Evolutionary conservation across 2,797 vertebrate species (phyloP).

Genomic region (Bufotes viridis): DNA sequence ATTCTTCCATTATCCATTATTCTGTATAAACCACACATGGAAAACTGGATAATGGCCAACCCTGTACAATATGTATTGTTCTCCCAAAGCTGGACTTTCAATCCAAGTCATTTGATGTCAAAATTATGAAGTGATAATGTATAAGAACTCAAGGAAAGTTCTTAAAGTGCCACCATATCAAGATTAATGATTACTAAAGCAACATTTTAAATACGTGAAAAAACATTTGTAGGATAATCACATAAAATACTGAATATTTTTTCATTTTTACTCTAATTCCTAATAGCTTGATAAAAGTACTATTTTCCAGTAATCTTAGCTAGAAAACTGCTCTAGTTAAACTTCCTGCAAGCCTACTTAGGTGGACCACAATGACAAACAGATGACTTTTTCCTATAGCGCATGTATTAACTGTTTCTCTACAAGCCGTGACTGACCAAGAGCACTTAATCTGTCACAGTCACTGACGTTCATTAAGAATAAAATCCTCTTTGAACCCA

Average conservation of each 20-base stretch:
- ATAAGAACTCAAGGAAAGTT: too few relatives aligned
- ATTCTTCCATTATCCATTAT: too few relatives aligned
- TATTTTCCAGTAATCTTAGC: not conserved
- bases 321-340: slow-evolving; percentile 3
- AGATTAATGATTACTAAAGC: not conserved
- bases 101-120: too few relatives aligned
- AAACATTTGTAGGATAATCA: not conserved
- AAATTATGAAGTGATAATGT: too few relatives aligned
- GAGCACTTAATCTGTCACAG: slow-evolving; percentile 34
- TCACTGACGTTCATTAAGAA: slow-evolving; percentile 30
- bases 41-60: too few relatives aligned
- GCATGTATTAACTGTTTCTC: slow-evolving; percentile 15
- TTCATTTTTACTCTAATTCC: not conserved
- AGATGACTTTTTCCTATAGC: slow-evolving; percentile 28
- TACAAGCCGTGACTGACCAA: not conserved
- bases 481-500: not conserved
- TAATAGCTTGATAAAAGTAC: not conserved
- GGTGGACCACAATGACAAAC: slow-evolving; percentile 15
- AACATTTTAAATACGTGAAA: not conserved
- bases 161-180: too few relatives aligned
- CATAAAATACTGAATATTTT: not conserved
- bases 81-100: too few relatives aligned
- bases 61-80: too few relatives aligned
- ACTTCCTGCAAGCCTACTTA: slow-evolving; percentile 6
- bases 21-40: too few relatives aligned